A percentile compares a stretch with the other conserved stretches of the same genome.
These are phyloP conservation scores for Plecturocebus donacophilus DNA, from an alignment of 2,113 vertebrate species.

Conservation along the genomic window DNA sequence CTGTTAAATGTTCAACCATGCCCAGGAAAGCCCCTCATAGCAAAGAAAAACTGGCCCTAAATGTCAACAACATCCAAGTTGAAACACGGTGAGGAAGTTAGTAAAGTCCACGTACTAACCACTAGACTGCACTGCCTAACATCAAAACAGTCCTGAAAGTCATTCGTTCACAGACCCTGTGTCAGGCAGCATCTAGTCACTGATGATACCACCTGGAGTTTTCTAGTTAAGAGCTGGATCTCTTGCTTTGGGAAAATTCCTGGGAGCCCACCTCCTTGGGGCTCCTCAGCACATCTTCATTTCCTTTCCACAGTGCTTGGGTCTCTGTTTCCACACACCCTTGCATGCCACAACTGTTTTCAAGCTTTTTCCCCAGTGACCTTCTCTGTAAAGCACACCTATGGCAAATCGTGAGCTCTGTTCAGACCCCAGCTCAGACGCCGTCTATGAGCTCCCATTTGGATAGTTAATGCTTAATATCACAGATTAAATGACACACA, in stretches of 20 bases:
- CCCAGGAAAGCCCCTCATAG: background rate
- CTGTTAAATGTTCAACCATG: background rate
- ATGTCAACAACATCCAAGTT: accelerated
- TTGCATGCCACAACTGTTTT: accelerated
- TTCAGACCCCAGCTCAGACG: accelerated
- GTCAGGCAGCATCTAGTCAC: background rate
- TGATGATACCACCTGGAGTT: accelerated
- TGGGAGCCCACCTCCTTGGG: background rate
- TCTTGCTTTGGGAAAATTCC: background rate
- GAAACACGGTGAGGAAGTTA: accelerated
- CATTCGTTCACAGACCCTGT: accelerated
- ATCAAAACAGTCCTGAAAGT: too few species aligned
- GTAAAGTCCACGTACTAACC: accelerated
- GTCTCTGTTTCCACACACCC: accelerated
- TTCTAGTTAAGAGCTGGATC: background rate
- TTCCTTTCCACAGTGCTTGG: background rate
- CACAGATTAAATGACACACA: background rate
- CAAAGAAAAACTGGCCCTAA: background rate
- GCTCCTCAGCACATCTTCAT: background rate
- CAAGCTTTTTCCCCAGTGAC: background rate
- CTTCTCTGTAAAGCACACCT: background rate
- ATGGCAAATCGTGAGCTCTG: accelerated
- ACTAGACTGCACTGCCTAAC: accelerated
- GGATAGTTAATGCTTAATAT: background rate
- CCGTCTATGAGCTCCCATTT: accelerated